A percentile compares a stretch with the other conserved stretches of the same genome.
These are phyloP conservation scores for Ctenopoma kingsleyae DNA, from an alignment of 2,797 vertebrate genomes.

Conservation along the genomic window DNA sequence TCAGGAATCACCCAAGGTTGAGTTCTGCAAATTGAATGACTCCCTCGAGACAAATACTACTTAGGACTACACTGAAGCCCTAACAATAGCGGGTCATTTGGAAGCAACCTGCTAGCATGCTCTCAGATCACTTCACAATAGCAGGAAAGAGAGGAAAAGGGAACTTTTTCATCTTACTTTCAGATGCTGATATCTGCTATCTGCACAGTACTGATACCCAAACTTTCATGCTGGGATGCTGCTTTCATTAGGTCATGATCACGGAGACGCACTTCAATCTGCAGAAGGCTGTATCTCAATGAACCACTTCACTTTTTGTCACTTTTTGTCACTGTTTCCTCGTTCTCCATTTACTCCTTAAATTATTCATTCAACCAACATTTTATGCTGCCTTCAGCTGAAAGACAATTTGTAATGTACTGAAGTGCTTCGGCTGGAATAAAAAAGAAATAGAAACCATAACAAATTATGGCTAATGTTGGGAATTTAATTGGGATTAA, in stretches of 20 bases:
- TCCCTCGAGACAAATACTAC: conserved; percentile 51
- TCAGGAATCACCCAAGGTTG: conserved; percentile 55
- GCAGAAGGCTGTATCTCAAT: not conserved
- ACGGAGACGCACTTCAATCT: not conserved
- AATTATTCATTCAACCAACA: not conserved
- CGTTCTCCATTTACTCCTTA: conserved; percentile 1
- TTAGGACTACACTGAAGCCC: conserved; percentile 10
- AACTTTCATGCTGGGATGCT: conserved; percentile 4
- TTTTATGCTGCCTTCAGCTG: not conserved
- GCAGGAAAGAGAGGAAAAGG: conserved; percentile 61
- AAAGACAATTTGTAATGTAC: not conserved
- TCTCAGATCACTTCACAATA: conserved; percentile 69
- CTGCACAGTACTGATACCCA: not conserved
- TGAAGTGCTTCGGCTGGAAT: conserved; percentile 1
- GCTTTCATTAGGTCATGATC: not conserved
- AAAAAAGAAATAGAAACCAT: not conserved
- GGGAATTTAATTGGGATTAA: not conserved
- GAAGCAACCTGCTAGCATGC: conserved; percentile 31
- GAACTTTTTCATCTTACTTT: conserved; percentile 18
- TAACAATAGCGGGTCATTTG: conserved; percentile 67
- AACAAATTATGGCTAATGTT: conserved; percentile 2
- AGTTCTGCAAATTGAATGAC: conserved; percentile 54
- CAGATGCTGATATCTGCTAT: conserved; percentile 31
- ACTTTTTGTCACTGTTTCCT: conserved; percentile 18
- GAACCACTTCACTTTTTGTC: not conserved